Evolutionary conservation across 1,140 invertebrate species (phyloP), one percentile per base, ranked within the genome.

Genomic region (Listronotus oregonensis): DNA sequence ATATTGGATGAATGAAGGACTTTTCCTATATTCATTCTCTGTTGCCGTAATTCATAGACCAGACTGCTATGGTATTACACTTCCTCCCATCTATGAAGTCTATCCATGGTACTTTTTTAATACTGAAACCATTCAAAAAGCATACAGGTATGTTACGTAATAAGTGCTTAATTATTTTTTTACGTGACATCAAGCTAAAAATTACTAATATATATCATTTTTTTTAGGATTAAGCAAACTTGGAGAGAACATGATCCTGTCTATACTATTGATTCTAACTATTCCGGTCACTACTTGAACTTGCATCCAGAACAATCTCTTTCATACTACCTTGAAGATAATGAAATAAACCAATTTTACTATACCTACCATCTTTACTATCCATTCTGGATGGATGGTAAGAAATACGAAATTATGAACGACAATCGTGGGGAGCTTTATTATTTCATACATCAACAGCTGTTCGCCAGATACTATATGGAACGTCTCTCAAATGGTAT

Each of bases 301-400:
- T 42, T 76, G 84, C 60, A 81, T 50, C 78, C 74, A 10, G 76
- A 80, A 72, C 82, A 85, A 59, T 78, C 84, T 52, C 50, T 93
- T 15, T 80, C 82, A 17, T 92, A 93, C 75, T 92, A 87, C 81
- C 87, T 87, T 0, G 86, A 93, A 66, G 91, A 91, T 76, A 79
- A 87, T 56, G 85, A 85, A 62, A 79, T 91, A n/a, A 89, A 90
- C 71, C 75, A 84, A 1, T 87, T 85, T 70, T 89, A 91, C 76
- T 86, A 85, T 71, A 87, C 88, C 69, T 80, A 83, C 46, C 82
- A 87, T 56, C 66, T 90, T 27, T 83, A 85, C 17, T 86, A 84
- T 66, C 88, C 90, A 3, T 81, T 78, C 77, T 88, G 85, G 83
- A 81, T 87, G 85, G 81, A 87, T 40, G 80, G 78, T 67, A 80